These are phyloP conservation scores for Erythrocebus patas DNA, from an alignment of 2,113 vertebrate species.

Conservation along the genomic window DNA sequence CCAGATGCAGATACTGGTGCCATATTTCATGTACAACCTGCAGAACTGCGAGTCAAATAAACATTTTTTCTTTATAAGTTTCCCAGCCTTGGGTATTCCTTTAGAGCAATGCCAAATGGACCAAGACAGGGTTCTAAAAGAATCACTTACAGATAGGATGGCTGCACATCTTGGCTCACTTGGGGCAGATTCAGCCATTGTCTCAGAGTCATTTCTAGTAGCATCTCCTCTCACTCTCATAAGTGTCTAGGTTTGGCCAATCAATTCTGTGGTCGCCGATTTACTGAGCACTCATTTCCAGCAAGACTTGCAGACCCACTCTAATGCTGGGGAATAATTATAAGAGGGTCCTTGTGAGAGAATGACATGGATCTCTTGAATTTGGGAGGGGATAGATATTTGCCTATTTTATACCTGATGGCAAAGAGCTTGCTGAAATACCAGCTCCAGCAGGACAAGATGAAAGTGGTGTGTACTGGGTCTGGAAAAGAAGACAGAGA, in stretches of 20 bases:
- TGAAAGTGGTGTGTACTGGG: rapidly evolving
- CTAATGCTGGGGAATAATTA: rapidly evolving
- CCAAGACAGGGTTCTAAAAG: neutral
- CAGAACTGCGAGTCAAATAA: too few species aligned
- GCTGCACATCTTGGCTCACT: too few species aligned
- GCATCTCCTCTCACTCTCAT: too few species aligned
- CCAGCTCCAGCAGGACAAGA: too few species aligned
- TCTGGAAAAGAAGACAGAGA: neutral
- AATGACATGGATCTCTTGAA: neutral
- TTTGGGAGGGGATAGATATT: neutral
- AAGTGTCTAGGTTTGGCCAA: neutral
- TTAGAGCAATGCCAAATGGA: too few species aligned
- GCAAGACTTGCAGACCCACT: neutral
- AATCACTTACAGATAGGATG: neutral
- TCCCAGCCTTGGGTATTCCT: too few species aligned
- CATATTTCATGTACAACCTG: too few species aligned
- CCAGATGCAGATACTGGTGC: too few species aligned
- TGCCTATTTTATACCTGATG: neutral
- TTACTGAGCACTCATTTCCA: neutral
- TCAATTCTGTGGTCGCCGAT: rapidly evolving
- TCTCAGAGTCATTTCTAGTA: neutral
- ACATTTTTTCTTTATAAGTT: too few species aligned
- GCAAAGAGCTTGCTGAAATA: neutral
- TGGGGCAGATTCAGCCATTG: neutral
- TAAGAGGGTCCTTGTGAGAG: neutral